Evolutionary conservation across 2,888 invertebrate species (phyloP), one percentile per base, ranked within the genome.

Genomic region (Andrena flavipes): DNA sequence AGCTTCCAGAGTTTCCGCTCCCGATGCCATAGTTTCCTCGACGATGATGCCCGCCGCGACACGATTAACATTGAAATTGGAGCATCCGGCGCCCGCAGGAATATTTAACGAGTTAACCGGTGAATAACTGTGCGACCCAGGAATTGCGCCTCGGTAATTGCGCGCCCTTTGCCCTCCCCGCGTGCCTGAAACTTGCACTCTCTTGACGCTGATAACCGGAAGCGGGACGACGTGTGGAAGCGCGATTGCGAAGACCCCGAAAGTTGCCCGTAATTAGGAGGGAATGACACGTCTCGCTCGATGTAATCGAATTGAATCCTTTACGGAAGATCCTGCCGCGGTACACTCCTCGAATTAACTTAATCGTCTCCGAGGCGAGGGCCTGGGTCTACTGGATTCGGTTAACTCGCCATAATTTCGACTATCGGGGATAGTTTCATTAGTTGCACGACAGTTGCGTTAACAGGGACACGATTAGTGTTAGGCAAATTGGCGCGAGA

Each of bases 81-180:
- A 67, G 69, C 65, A 72, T 72, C 59, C 60, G 59, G 33, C 35
- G 65, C 72, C 72, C 49, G 49, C 42, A 42, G 56, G 77, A 72
- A 77, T 72, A 72, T 67, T 51, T 77, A 77, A 77, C 77, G 62
- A 77, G 77, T 65, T 65, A 72, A 72, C 65, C 71, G 48, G 64
- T 72, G 77, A 77, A 69, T 72, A 81, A 81, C 72, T 69, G 67
- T 49, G 68, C 72, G 68, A 73, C 42, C 72, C 72, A 35, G 63
- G 76, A 81, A 69, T 72, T 63, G 64, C 69, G 76, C 72, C 63
- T 35, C 68, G 56, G 76, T 81, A 81, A 81, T 81, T 73, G 73
- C 76, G 77, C 69, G 63, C 69, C 30, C 62, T 26, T 67, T 67
- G 74, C 67, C 49, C 51, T 8, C 30, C 3, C 42, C 42, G 3